Percentiles rank a stretch among this genome's conserved stretches.
Evolutionary conservation across 2,888 invertebrate species (phyloP).

Genomic region (Temnothorax ravouxi): DNA sequence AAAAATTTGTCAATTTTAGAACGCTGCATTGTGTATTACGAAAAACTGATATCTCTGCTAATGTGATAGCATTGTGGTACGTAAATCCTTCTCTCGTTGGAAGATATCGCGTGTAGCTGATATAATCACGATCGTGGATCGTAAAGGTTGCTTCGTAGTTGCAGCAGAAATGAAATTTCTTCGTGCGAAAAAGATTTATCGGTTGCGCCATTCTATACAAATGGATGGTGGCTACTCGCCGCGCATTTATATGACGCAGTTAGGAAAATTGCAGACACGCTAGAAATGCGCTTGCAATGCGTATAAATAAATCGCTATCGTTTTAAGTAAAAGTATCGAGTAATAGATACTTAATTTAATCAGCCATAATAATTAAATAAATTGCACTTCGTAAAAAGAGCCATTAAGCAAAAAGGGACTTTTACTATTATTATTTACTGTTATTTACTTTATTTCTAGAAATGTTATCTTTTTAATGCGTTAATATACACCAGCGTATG

Average conservation of each 20-base stretch:
- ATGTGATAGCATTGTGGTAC: constrained; percentile 9
- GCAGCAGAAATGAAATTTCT: constrained; percentile 67
- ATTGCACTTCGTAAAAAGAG: not conserved
- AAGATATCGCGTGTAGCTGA: constrained; percentile 38
- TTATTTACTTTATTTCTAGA: not conserved
- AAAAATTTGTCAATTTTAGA: constrained; percentile 10
- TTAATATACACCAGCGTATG: not conserved
- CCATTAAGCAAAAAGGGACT: not conserved
- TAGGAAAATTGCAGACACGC: constrained; percentile 54
- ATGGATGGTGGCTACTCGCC: constrained; percentile 48
- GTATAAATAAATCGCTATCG: constrained; percentile 32
- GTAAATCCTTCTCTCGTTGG: constrained; percentile 42
- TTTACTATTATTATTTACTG: not conserved
- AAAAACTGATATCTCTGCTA: not conserved
- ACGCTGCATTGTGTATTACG: not conserved
- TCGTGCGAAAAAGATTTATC: constrained; percentile 65
- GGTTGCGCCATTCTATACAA: constrained; percentile 54
- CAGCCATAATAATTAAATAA: constrained; percentile 28
- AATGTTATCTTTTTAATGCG: not conserved
- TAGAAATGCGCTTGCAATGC: constrained; percentile 13
- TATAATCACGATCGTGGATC: constrained; percentile 28
- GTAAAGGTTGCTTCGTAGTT: constrained; percentile 27
- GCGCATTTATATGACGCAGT: constrained; percentile 52
- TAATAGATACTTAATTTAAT: constrained; percentile 5
- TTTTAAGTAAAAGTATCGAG: not conserved